Conservation (phyloP, 2,113 vertebrate genomes). For the Podilymbus podiceps region DNA sequence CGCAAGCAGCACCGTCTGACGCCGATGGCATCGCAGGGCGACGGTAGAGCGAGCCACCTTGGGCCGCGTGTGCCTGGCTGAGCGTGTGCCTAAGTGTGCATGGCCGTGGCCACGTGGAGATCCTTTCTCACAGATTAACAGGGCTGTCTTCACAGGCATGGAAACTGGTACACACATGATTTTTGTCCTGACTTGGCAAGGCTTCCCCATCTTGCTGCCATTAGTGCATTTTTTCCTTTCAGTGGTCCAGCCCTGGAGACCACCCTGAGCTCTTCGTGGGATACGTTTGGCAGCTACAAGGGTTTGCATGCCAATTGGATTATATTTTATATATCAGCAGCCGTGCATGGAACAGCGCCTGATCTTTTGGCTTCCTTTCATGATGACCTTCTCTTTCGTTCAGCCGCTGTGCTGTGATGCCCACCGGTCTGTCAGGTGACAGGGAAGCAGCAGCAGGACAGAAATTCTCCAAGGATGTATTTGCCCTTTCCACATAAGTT, state of each 20-base stretch:
- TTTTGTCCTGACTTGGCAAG: conserved; percentile 28
- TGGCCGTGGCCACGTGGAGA: neutral
- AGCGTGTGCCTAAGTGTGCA: neutral
- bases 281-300: conserved; percentile 33
- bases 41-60: rapidly evolving
- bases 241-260: conserved; percentile 14
- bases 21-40: rapidly evolving
- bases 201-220: neutral
- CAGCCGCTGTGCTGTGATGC: neutral
- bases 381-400: neutral
- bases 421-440: neutral
- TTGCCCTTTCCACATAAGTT: neutral
- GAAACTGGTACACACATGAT: neutral
- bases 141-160: neutral
- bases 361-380: conserved; percentile 28
- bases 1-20: neutral
- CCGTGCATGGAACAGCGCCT: neutral
- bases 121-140: neutral
- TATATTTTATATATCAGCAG: neutral
- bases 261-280: conserved; percentile 18
- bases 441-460: neutral
- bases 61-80: rapidly evolving
- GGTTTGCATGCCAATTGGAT: conserved; percentile 40
- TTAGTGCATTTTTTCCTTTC: conserved; percentile 18
- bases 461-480: neutral